Evolutionary conservation across 2,113 vertebrate species (phyloP).

Genomic region (Cryptomyrus ogoouensis): DNA sequence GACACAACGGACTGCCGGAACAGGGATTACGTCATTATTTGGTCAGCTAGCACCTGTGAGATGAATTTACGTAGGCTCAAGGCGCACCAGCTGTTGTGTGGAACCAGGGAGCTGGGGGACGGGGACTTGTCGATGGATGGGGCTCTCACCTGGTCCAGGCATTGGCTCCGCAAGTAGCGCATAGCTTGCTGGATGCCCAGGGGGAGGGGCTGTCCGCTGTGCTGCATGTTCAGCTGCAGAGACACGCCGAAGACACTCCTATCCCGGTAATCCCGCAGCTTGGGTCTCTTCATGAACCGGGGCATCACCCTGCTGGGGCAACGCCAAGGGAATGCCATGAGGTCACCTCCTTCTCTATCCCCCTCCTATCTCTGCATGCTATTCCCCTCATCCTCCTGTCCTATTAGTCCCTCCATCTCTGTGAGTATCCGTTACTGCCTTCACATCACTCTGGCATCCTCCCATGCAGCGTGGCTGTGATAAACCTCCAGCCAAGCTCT

Average conservation of each 20-base stretch:
- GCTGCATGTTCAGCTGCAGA: conserved; percentile 87
- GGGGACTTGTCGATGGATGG: neutral
- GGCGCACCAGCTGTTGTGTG: neutral
- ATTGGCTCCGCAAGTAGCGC: conserved; percentile 78
- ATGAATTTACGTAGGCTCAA: neutral
- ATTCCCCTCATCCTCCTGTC: neutral
- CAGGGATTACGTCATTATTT: neutral
- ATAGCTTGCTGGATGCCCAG: conserved; percentile 94
- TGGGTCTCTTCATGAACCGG: conserved; percentile 98
- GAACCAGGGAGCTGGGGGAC: neutral
- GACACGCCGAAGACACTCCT: conserved; percentile 91
- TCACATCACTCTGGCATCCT: neutral
- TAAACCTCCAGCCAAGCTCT: neutral
- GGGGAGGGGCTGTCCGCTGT: conserved; percentile 88
- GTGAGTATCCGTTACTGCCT: neutral
- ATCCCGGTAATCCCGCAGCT: conserved; percentile 91
- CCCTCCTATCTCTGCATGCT: neutral
- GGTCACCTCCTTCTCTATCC: neutral
- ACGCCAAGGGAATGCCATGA: neutral
- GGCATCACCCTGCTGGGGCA: conserved; percentile 83
- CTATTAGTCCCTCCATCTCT: neutral
- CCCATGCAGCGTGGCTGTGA: neutral
- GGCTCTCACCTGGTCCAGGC: conserved; percentile 82
- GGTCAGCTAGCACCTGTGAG: neutral
- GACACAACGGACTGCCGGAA: neutral